Base-by-base conservation (phyloP, 2,888 invertebrate genomes). In the Noctua fimbriata region DNA sequence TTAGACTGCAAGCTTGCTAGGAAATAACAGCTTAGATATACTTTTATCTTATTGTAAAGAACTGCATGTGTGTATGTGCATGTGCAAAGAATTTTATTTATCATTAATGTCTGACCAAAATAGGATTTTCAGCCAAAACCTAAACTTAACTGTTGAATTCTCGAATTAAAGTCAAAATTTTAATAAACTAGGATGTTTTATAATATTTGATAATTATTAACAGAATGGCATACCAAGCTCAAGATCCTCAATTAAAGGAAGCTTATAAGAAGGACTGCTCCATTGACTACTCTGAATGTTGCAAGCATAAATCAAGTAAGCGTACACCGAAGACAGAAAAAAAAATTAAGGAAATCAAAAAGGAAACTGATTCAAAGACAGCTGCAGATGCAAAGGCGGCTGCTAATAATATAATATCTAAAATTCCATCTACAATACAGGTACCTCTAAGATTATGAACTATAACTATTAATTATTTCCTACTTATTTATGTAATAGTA, bases 371-470 rank as follows among this genome's bases (percentile, higher is more conserved):
- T 55, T 85, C 88, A 65, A 92, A 89, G 80, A 18, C 82, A 58
- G 77, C 91, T 65, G 89, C 90, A 49, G 87, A 87, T 69, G 87
- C 89, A 66, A 92, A 89, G 47, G 12, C 36, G 77, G 32, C 81
- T 67, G 77, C 92, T 69, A 89, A 91, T 80, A 89, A 87, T 63
- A 85, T 92, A 28, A 91, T 95, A 82, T 88, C 94, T 52, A 96
- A 95, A 92, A 92, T 95, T 81, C 94, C 95, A 44, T 92, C 96
- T 63, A 94, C 95, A 74, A 97, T 97, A 84, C 96, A 96, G 95
- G 96, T 96, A 89, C 16, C 5, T 55, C 69, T 28, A 32, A 16
- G 60, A 32, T 28, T 41, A 47, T 32, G 32, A 24, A 55, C 55
- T n/a, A 24, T 41, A 24, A 55, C 55, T n/a, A 24, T 28, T 69